Evolutionary conservation across 2,888 invertebrate genomes (phyloP).

Genomic region (Hemicrepidius hirtus): DNA sequence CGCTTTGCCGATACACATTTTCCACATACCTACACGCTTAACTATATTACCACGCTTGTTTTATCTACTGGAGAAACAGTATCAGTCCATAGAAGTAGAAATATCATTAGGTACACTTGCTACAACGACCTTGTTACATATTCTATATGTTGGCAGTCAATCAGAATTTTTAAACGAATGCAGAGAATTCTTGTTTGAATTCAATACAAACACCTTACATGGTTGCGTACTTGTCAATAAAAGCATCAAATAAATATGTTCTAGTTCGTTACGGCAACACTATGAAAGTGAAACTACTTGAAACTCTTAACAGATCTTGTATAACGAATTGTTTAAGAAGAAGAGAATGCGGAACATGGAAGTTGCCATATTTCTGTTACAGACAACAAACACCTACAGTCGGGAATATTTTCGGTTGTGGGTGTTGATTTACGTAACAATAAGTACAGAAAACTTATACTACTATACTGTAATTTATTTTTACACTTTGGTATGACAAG

Average conservation of each 20-base stretch:
- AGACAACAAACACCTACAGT: background rate
- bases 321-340: conserved; percentile 3
- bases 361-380: background rate
- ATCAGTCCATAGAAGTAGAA: background rate
- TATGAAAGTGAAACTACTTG: conserved; percentile 16
- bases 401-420: background rate
- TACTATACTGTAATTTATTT: too few relatives aligned
- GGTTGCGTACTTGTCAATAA: conserved; percentile 43
- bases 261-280: conserved; percentile 34
- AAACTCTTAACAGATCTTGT: background rate
- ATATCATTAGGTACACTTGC: background rate
- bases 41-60: too few relatives aligned
- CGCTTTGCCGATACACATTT: too few relatives aligned
- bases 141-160: conserved; percentile 17
- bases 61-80: too few relatives aligned
- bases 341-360: background rate
- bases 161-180: conserved; percentile 33
- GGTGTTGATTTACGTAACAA: too few relatives aligned
- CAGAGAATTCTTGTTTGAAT: conserved; percentile 44
- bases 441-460: too few relatives aligned
- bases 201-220: conserved; percentile 51
- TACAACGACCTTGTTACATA: conserved; percentile 15
- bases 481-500: too few relatives aligned
- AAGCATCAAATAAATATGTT: conserved; percentile 42
- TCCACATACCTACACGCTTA: too few relatives aligned